Percentiles rank a stretch among this genome's conserved stretches.
These are phyloP conservation scores for Porites lobata DNA, from an alignment of 92 coral and sea anemone species.

Conservation along the genomic window DNA sequence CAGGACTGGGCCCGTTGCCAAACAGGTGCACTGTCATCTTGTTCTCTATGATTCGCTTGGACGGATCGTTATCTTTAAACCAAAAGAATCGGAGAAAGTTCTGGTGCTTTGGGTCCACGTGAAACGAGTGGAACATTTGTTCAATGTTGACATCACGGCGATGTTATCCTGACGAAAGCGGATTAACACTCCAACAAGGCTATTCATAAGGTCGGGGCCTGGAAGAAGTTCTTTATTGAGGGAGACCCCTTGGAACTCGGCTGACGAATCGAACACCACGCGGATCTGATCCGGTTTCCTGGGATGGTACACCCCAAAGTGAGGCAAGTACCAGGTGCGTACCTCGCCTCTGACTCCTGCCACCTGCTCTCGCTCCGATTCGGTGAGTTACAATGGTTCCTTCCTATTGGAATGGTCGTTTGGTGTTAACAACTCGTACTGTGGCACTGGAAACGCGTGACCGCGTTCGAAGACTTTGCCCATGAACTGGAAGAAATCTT, in stretches of 20 bases:
- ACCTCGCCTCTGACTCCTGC: not conserved
- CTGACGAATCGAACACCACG: slow-evolving; percentile 35
- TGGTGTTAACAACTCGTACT: not conserved
- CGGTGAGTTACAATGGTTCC: not conserved
- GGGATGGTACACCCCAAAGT: slow-evolving; percentile 39
- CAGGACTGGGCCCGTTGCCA: no score
- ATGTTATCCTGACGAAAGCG: slow-evolving; percentile 22
- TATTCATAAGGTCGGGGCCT: slow-evolving; percentile 15
- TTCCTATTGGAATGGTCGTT: not conserved
- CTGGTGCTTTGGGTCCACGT: no score
- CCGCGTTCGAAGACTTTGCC: slow-evolving; percentile 34
- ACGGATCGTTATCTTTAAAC: no score
- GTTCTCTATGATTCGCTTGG: no score
- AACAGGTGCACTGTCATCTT: no score
- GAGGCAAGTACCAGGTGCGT: slow-evolving; percentile 29
- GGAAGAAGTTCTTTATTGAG: slow-evolving; percentile 29
- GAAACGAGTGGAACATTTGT: no score
- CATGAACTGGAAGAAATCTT: slow-evolving; percentile 25
- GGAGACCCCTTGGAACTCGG: slow-evolving; percentile 19
- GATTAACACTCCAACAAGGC: slow-evolving; percentile 7
- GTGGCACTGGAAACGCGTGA: slow-evolving; percentile 4
- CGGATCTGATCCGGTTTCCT: slow-evolving; percentile 36
- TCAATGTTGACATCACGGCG: no score
- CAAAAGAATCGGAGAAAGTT: no score
- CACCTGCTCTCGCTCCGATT: not conserved